These are phyloP conservation scores for Natrix natrix DNA, from an alignment of 2,797 vertebrate genomes.

Conservation along the genomic window DNA sequence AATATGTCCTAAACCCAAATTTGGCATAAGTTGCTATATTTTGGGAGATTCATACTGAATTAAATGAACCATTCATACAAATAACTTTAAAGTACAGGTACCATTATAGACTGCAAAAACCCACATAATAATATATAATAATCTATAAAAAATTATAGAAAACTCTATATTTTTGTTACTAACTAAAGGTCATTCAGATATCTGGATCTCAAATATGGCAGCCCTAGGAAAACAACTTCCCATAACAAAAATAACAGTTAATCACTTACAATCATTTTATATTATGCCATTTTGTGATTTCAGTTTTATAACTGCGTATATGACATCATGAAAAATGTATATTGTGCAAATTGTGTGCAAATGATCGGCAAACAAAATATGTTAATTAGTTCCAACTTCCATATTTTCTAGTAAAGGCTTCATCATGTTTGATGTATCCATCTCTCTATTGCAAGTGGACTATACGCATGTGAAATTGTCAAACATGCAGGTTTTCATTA, in stretches of 20 bases:
- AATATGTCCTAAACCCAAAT: neutral
- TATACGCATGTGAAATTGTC: conserved; percentile 47
- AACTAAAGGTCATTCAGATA: neutral
- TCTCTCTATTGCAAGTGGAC: conserved; percentile 11
- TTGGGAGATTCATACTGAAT: neutral
- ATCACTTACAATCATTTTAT: neutral
- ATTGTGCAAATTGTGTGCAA: neutral
- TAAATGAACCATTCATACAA: neutral
- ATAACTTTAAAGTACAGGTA: neutral
- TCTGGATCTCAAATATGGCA: neutral
- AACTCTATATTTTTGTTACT: neutral
- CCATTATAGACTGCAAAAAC: neutral
- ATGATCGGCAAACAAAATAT: conserved; percentile 13
- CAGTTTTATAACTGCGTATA: neutral
- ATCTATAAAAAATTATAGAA: neutral
- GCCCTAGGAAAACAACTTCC: neutral
- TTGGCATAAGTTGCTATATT: neutral
- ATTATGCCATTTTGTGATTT: neutral
- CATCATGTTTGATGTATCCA: neutral
- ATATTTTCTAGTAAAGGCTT: neutral
- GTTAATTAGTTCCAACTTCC: neutral
- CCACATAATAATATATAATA: neutral
- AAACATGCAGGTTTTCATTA: conserved; percentile 67
- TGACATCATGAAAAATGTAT: neutral
- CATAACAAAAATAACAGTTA: neutral